Base-by-base conservation (phyloP, 2,113 vertebrate genomes). In the Corvus moneduloides region DNA sequence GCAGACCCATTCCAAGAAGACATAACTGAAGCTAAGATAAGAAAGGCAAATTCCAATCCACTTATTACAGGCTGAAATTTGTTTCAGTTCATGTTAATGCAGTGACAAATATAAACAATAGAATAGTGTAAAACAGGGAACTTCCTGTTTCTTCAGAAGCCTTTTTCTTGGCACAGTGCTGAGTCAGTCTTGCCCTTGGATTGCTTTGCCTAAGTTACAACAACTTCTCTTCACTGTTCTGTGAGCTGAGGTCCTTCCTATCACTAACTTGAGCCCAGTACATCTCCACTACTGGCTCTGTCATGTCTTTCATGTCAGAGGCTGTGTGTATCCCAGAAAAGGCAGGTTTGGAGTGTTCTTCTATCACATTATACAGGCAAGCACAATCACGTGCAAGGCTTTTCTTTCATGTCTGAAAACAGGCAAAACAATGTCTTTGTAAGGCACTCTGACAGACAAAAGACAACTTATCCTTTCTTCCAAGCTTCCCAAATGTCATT, bases 401-500 rank as follows among this genome's bases (percentile, higher is more conserved):
- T 78, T 82, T 85, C 72, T 80, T 55, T 48, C 22, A 43, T 6
- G 9, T 37, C 24, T 66, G 43, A 80, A 77, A 93, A 59, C 24
- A 71, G 43, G 61, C 44, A 77, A 88, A 86, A 71, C 55, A 74
- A 66, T n/a, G 59, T 19, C 24, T 66, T 94, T 85, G 56, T 41
- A 77, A 78, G 64, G 48, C 68, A 81, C 18, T 85, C 4, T 55
- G 58, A 79, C 81, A 77, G 33, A 76, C 37, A 66, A 62, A 78
- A 83, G 51, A 91, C n/a, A 28, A 72, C 24, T 66, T 66, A 3
- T 16, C 55, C 61, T 74, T 94, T 90, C 61, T 71, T 82, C 77
- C 68, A 39, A 79, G 62, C 35, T 94, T 64, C 49, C 46, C 61
- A 89, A 88, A 93, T 75, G 69, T 94, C 80, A 87, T 78, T 89